Evolutionary conservation across 2,888 invertebrate species (phyloP).

Genomic region (Parasteatoda lunata): DNA sequence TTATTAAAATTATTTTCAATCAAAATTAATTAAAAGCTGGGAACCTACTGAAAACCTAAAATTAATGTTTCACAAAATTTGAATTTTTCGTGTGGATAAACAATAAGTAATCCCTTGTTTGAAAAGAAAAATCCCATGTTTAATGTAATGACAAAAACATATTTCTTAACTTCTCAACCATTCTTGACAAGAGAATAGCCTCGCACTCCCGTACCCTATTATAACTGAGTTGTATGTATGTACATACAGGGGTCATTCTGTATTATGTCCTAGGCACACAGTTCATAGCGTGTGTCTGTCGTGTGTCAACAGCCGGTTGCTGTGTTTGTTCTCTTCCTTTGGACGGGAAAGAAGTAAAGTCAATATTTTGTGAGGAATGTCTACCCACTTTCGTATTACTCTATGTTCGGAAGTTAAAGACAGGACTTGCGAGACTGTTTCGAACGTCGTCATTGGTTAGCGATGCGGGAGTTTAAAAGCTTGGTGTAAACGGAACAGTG

Average conservation of each 20-base stretch:
- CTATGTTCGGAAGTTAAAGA: slow-evolving; percentile 14
- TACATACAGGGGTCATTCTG: slow-evolving; percentile 13
- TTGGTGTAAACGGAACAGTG: background rate
- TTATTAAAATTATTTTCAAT: no score
- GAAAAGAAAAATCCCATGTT: no score
- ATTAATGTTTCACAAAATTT: no score
- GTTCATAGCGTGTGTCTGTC: slow-evolving; percentile 7
- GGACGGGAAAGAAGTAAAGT: slow-evolving; percentile 45
- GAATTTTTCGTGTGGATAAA: no score
- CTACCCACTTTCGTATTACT: slow-evolving; percentile 44
- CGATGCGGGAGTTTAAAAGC: background rate
- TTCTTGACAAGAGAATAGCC: background rate
- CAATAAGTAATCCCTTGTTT: no score
- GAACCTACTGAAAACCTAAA: no score
- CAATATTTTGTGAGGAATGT: slow-evolving; percentile 60
- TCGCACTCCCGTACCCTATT: background rate
- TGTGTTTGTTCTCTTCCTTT: slow-evolving; percentile 39
- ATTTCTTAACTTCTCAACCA: background rate
- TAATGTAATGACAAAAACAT: no score
- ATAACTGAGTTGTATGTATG: background rate
- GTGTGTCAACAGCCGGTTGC: slow-evolving; percentile 31
- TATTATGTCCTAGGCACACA: slow-evolving; percentile 19
- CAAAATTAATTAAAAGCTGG: no score
- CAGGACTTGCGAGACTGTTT: background rate
- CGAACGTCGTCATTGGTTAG: background rate